Conservation (phyloP, 2,888 invertebrate genomes). For the Pantelozetes paolii region DNA sequence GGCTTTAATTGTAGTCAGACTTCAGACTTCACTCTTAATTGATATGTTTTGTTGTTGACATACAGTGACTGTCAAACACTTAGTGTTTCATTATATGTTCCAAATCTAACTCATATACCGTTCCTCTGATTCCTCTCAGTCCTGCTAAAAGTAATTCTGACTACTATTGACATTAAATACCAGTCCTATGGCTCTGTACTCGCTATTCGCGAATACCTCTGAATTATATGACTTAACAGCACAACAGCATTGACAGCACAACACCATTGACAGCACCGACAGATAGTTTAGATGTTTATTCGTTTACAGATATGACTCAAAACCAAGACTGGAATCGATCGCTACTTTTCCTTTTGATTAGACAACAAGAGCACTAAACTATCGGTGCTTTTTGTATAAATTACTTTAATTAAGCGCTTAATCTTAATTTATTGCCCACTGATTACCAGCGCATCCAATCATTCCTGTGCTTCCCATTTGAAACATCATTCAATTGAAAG, state of each 20-base stretch:
- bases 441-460: background rate
- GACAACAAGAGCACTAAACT: background rate
- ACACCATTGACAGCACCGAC: too few species aligned
- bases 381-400: background rate
- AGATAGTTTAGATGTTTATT: slow-evolving; percentile 18
- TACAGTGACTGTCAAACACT: background rate
- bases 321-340: background rate
- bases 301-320: slow-evolving; percentile 20
- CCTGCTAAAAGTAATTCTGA: background rate
- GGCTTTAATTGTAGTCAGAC: slow-evolving; percentile 5
- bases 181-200: background rate
- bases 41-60: slow-evolving; percentile 23
- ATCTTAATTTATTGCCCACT: slow-evolving; percentile 21
- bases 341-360: too few species aligned
- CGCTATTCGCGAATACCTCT: background rate
- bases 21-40: background rate
- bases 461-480: background rate
- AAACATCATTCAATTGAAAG: background rate
- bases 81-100: too few species aligned
- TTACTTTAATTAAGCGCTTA: slow-evolving; percentile 24
- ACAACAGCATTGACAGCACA: too few species aligned
- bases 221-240: slow-evolving; percentile 35
- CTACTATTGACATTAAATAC: background rate
- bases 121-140: background rate
- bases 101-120: background rate